Percentiles rank a stretch among this genome's conserved stretches.
Evolutionary conservation across 2,113 vertebrate genomes (phyloP).

Genomic region (Struthidea cinerea): DNA sequence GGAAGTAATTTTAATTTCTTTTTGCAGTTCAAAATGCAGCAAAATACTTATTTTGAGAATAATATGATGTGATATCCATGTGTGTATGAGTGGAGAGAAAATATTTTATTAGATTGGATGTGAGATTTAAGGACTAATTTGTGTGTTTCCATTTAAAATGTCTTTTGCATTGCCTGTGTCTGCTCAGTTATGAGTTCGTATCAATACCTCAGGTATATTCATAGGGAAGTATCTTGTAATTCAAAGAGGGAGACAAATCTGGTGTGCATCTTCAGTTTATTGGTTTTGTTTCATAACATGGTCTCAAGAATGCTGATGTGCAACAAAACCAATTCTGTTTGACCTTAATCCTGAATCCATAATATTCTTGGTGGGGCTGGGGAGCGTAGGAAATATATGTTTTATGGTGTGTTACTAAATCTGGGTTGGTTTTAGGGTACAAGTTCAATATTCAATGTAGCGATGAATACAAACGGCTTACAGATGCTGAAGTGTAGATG

Average conservation of each 20-base stretch:
- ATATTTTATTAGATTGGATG: background rate
- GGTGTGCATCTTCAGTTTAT: background rate
- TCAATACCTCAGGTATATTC: background rate
- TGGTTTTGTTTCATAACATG: background rate
- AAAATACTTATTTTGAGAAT: background rate
- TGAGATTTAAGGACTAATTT: background rate
- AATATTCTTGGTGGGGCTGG: accelerated
- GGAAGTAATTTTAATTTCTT: background rate
- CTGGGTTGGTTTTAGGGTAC: background rate
- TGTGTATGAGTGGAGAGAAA: background rate
- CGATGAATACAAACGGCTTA: background rate
- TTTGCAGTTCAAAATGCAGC: background rate
- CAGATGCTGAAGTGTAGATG: background rate
- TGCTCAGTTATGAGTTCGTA: background rate
- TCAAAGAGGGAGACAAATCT: background rate
- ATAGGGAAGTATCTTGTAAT: background rate
- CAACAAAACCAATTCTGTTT: background rate
- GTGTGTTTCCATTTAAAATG: background rate
- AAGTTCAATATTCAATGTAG: background rate
- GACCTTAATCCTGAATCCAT: background rate
- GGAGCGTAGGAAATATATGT: background rate
- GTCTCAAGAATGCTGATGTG: background rate
- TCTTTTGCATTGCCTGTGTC: background rate
- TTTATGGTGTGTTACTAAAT: background rate
- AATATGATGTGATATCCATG: background rate